phyloP scores from a whole-genome alignment of 2,113 vertebrate genomes.

The Megaceryle torquata region DNA sequence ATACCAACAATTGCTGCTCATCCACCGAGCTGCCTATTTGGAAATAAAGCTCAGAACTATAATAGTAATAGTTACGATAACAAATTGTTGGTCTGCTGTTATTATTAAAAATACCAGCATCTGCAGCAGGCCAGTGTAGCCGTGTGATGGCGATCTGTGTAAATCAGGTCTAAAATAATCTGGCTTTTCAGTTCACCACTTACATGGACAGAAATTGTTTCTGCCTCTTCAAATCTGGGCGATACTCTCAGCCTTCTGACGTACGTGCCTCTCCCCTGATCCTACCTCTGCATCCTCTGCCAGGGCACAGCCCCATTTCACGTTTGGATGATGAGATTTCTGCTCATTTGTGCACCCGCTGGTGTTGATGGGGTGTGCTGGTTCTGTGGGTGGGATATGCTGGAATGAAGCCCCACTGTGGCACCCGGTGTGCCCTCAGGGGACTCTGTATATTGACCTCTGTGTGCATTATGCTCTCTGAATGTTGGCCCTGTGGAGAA shows the following conservation, averaged over 20 bases:
- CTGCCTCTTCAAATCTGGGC: neutral
- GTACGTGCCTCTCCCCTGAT: neutral
- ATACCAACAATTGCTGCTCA: neutral
- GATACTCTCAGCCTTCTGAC: neutral
- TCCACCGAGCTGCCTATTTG: neutral
- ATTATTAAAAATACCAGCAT: neutral
- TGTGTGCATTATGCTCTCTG: too few species aligned
- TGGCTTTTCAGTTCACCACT: neutral
- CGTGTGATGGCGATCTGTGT: too few species aligned
- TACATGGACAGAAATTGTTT: neutral
- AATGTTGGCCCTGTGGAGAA: accelerated
- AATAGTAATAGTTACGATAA: neutral
- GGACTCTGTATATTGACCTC: neutral
- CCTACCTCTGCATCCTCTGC: neutral
- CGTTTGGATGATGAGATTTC: neutral
- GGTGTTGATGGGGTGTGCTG: neutral
- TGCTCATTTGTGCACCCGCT: accelerated
- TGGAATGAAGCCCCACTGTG: accelerated
- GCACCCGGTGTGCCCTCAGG: accelerated
- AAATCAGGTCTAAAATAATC: neutral
- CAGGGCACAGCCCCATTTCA: neutral
- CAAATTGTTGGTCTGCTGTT: neutral
- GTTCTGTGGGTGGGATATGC: neutral
- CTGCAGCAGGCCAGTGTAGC: neutral
- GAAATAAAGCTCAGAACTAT: neutral